Conservation (phyloP, 2,797 vertebrate genomes). For the Kryptolebias ocellatus region DNA sequence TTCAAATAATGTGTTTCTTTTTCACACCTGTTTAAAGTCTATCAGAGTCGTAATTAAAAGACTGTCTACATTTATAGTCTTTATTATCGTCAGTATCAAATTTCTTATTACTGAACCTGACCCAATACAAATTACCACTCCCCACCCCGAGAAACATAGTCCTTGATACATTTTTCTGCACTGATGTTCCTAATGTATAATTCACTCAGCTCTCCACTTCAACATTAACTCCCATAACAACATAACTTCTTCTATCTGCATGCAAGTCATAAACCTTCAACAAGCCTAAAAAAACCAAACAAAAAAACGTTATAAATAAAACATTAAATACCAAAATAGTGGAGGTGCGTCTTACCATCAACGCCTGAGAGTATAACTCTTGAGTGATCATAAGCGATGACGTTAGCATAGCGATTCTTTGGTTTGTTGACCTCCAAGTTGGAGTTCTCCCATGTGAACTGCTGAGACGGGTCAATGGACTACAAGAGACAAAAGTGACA, state of each 20-base stretch:
- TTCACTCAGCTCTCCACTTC: neutral
- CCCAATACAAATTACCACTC: neutral
- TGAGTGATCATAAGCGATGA: slow-evolving; percentile 87
- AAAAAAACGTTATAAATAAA: slow-evolving; percentile 6
- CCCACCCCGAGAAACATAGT: neutral
- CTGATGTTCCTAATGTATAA: neutral
- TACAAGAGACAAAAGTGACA: slow-evolving; percentile 62
- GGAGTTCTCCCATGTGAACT: slow-evolving; percentile 99
- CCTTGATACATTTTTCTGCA: neutral
- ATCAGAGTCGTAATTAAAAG: neutral
- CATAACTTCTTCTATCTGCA: slow-evolving; percentile 5
- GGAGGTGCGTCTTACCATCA: slow-evolving; percentile 82
- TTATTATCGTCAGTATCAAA: neutral
- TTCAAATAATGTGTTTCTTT: neutral
- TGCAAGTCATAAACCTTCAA: slow-evolving; percentile 31
- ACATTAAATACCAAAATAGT: neutral
- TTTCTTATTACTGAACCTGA: neutral
- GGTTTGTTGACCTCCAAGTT: slow-evolving; percentile 99
- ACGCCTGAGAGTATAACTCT: slow-evolving; percentile 92
- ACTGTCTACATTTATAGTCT: neutral
- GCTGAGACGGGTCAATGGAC: slow-evolving; percentile 97
- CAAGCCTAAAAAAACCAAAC: slow-evolving; percentile 10
- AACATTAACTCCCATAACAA: slow-evolving; percentile 13
- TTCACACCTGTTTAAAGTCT: neutral
- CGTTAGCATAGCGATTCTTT: slow-evolving; percentile 96